Conservation (phyloP, 2,113 vertebrate genomes). For the Aspidoscelis tigris region DNA sequence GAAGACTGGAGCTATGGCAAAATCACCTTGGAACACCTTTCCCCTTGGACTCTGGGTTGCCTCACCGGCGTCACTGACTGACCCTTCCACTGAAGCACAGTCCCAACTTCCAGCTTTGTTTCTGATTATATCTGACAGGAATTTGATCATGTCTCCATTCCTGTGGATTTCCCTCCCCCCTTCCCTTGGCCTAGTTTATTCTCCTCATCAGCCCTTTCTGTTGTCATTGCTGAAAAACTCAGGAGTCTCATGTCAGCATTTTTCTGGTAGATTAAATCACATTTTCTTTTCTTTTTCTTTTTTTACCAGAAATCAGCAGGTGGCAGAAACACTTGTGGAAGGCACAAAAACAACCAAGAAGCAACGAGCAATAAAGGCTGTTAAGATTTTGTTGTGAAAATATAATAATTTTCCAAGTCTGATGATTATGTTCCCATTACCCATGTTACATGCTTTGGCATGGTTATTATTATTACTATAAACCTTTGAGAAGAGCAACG, state of each 20-base stretch:
- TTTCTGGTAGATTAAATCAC: neutral
- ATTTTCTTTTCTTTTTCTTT: neutral
- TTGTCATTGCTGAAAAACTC: neutral
- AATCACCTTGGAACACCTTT: slow-evolving; percentile 1
- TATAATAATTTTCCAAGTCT: neutral
- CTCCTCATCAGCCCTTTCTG: neutral
- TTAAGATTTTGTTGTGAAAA: neutral
- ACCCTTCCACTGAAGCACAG: slow-evolving; percentile 32
- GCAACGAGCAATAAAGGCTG: neutral
- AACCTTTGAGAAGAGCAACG: too few species aligned
- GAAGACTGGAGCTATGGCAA: neutral
- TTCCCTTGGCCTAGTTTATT: neutral
- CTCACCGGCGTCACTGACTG: slow-evolving; percentile 35
- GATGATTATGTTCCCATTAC: neutral
- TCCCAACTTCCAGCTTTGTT: neutral
- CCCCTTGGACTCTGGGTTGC: neutral
- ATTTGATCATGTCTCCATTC: neutral
- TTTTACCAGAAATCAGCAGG: accelerated
- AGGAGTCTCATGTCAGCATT: neutral
- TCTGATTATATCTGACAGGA: neutral
- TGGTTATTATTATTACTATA: too few species aligned
- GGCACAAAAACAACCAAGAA: neutral
- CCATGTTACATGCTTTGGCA: too few species aligned
- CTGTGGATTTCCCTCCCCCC: neutral
- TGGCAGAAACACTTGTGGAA: accelerated